Base-by-base conservation (phyloP, 2,888 invertebrate species). In the Chloroclysta siterata region DNA sequence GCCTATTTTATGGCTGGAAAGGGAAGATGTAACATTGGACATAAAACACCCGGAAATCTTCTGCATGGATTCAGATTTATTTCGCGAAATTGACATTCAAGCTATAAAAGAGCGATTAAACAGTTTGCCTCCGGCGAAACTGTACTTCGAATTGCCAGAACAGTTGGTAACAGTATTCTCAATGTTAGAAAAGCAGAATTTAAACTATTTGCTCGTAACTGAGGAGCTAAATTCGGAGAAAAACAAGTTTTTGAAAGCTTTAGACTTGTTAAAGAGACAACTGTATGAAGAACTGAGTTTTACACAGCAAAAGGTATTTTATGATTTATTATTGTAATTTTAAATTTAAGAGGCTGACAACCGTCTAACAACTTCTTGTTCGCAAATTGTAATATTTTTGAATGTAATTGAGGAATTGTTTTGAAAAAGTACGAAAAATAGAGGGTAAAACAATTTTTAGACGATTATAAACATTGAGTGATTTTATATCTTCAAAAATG, bases 201-300 rank as follows among this genome's bases (percentile, higher is more conserved):
- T 93, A 42, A 90, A 93, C 73, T 93, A 88, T 76, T 84, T 92
- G 65, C 73, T 93, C 36, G 85, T 85, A 13, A 90, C 90, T 0
- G 92, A 91, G 70, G 89, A 93, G 74, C 74, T 91, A 2, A 88
- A 81, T 63, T 78, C 80, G 0, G 85, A 87, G 64, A 91, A 90
- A 73, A 88, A 85, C 70, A 88, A 81, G 69, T 92, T 91, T 77
- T 66, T 89, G 15, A 88, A 85, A 73, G 79, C 85, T 2, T 71
- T 85, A 36, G 79, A 81, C 44, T 61, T 68, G 52, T 78, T 92
- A 8, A 90, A 90, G 73, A 66, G 60, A 1, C 65, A 81, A 54
- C 66, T 92, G 57, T 73, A 71, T 22, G 68, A 80, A 59, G 91
- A 92, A 75, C 72, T 92, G 51, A 78, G 84, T 50, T 83, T 74